phyloP scores from a whole-genome alignment of 2,888 invertebrate species.

The Cremastinae sp. region DNA sequence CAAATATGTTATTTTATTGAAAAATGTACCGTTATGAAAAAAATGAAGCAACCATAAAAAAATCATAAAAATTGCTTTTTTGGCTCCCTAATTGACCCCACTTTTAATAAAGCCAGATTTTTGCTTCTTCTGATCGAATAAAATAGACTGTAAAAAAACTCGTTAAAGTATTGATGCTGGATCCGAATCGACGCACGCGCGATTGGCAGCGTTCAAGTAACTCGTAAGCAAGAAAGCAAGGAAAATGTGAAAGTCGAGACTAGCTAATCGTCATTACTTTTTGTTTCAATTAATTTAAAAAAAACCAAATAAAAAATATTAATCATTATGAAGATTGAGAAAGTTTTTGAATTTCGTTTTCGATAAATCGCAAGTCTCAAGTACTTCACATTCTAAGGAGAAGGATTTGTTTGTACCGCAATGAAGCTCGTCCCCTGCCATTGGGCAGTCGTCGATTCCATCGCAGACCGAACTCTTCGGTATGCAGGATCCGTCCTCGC shows the following conservation, averaged over 20 bases:
- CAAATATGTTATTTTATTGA: too few relatives aligned
- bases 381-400: conserved; percentile 44
- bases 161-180: neutral
- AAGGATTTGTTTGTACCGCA: conserved; percentile 75
- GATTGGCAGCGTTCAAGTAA: conserved; percentile 15
- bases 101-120: too few relatives aligned
- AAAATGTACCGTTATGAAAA: too few relatives aligned
- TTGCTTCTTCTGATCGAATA: too few relatives aligned
- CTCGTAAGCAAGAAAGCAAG: conserved; percentile 48
- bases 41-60: too few relatives aligned
- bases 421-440: conserved; percentile 80
- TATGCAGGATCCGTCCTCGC: conserved; percentile 88
- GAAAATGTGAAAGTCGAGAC: conserved; percentile 43
- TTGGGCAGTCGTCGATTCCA: conserved; percentile 86
- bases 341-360: too few relatives aligned
- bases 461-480: conserved; percentile 87
- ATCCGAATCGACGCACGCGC: conserved; percentile 13
- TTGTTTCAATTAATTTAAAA: too few relatives aligned
- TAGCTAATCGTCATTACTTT: conserved; percentile 3
- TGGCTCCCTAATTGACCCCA: too few relatives aligned
- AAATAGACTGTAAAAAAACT: too few relatives aligned
- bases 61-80: too few relatives aligned
- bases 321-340: too few relatives aligned
- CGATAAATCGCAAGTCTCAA: conserved; percentile 28
- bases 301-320: conserved; percentile 28